Evolutionary conservation across 2,113 vertebrate species (phyloP).

Genomic region (Heliornis fulica): DNA sequence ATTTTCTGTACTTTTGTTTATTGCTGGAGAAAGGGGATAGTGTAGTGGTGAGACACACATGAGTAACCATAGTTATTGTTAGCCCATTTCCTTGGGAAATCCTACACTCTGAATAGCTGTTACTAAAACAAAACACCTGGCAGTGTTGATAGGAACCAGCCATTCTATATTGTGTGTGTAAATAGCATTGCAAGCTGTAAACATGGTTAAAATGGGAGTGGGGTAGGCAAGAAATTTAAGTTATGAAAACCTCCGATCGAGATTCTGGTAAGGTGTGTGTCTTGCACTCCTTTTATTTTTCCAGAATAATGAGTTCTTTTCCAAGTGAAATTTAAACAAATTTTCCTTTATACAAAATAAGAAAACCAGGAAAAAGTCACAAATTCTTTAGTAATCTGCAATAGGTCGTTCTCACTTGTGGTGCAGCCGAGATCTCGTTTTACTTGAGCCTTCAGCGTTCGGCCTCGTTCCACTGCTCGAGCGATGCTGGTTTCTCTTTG

Average conservation of each 20-base stretch:
- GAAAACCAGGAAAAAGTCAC: background rate
- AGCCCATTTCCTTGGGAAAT: background rate
- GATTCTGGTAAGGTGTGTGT: background rate
- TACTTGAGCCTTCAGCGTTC: accelerated
- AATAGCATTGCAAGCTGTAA: background rate
- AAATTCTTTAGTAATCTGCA: background rate
- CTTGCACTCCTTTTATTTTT: background rate
- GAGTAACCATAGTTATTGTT: background rate
- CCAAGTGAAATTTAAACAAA: background rate
- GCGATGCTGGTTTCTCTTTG: background rate
- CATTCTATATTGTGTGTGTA: background rate
- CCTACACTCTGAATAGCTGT: background rate
- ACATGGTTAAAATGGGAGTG: too few relatives aligned
- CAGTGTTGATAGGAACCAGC: background rate
- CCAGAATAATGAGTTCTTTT: background rate
- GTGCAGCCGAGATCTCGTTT: background rate
- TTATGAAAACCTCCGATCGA: background rate
- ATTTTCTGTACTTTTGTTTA: background rate
- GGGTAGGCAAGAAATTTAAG: background rate
- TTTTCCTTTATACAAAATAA: background rate
- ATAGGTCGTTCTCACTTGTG: background rate
- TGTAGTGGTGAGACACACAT: accelerated
- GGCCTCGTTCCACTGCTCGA: background rate
- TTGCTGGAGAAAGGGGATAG: background rate
- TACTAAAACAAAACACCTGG: background rate